Conservation (phyloP, 1,140 invertebrate genomes). For the Cepaea nemoralis region DNA sequence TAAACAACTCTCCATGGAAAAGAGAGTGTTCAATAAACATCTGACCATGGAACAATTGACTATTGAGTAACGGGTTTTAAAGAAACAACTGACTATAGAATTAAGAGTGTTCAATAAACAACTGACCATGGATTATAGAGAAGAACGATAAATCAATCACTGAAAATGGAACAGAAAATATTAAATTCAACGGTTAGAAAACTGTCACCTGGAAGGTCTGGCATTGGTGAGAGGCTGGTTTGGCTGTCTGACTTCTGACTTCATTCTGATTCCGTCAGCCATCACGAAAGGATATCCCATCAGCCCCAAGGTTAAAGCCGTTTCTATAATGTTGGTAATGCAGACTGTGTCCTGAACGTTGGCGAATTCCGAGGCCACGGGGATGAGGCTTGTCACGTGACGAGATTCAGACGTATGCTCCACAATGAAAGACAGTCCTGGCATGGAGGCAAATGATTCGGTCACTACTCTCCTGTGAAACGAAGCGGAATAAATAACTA, state of each 20-base stretch:
- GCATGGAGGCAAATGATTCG: background rate
- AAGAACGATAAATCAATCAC: no score
- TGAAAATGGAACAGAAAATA: no score
- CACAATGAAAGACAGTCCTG: slow-evolving; percentile 39
- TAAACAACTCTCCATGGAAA: no score
- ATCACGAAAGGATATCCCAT: slow-evolving; percentile 88
- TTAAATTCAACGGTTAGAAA: no score
- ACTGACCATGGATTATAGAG: no score
- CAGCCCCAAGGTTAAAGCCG: slow-evolving; percentile 84
- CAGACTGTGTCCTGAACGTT: slow-evolving; percentile 40
- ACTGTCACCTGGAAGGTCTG: background rate
- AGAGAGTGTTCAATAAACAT: no score
- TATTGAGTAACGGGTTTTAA: no score
- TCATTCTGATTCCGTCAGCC: slow-evolving; percentile 74
- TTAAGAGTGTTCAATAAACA: no score
- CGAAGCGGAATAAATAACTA: background rate
- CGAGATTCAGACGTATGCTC: slow-evolving; percentile 58
- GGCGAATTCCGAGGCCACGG: slow-evolving; percentile 38
- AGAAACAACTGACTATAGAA: no score
- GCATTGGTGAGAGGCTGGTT: background rate
- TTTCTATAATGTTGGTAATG: slow-evolving; percentile 78
- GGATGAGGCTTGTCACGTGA: slow-evolving; percentile 50
- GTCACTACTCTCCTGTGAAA: slow-evolving; percentile 20
- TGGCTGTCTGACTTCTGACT: background rate
- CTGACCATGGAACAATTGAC: no score